Base-by-base conservation (phyloP, 2,113 vertebrate species). In the Actenoides hombroni region DNA sequence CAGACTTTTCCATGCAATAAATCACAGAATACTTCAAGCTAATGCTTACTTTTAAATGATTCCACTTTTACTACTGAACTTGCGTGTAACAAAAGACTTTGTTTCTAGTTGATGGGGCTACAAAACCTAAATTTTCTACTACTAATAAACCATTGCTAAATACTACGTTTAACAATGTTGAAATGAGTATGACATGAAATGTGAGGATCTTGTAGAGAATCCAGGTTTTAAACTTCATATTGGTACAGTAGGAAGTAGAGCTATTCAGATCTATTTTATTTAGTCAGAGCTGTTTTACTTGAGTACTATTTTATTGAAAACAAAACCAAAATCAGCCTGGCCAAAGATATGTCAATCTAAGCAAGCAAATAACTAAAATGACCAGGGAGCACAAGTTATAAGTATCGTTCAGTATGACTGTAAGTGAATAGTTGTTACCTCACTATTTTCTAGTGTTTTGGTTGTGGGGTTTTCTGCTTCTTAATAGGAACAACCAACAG, bases 71-170 rank as follows among this genome's bases (percentile, higher is more conserved):
- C 17, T 73, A 33, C 4, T 65, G 54, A 78, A 51, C 10, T 69
- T 85, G 28, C 16, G 33, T 0, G 0, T 48, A 20, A 53, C 7
- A 35, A 67, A 83, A 79, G 35, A 61, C 23, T n/a, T 3, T 48
- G 10, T 14, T 16, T 1, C 12, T 86, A 44, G 15, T 20, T 88
- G 35, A 28, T 9, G 4, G 10, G 9, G 18, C 13, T 54, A 42
- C 33, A 39, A 10, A 46, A 88, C 9, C 6, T 67, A 63, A 57
- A 44, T 84, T 81, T 88, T 64, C 12, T 51, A 20, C 31, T 64
- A 19, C 20, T 59, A 77, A 18, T 13, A 44, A 64, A 46, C 25
- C 26, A 3, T 61, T 61, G 10, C 10, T 59, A 77, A 83, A 44
- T 77, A 35, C 49, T 67, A n/a, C 40, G 16, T 53, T 56, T 51